Evolutionary conservation across 2,888 invertebrate genomes (phyloP).

Genomic region (Allacma fusca): DNA sequence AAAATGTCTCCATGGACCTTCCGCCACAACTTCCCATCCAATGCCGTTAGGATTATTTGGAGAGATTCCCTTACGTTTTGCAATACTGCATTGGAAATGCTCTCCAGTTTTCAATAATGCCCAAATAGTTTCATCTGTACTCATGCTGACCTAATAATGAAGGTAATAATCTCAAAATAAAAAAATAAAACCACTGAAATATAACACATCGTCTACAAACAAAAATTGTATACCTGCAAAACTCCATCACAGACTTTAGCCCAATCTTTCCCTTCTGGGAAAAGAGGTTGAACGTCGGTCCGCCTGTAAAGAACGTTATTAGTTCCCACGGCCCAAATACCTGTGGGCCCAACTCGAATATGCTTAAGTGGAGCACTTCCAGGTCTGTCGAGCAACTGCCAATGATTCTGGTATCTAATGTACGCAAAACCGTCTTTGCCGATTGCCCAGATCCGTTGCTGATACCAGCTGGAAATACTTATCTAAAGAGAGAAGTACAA

Average conservation of each 20-base stretch:
- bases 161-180: too few relatives aligned
- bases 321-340: slow-evolving; percentile 77
- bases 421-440: slow-evolving; percentile 86
- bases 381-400: slow-evolving; percentile 71
- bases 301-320: slow-evolving; percentile 78
- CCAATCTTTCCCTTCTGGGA: slow-evolving; percentile 87
- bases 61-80: slow-evolving; percentile 77
- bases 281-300: slow-evolving; percentile 76
- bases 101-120: slow-evolving; percentile 72
- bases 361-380: slow-evolving; percentile 73
- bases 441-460: slow-evolving; percentile 81
- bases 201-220: slow-evolving; percentile 19
- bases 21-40: slow-evolving; percentile 70
- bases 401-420: slow-evolving; percentile 59
- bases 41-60: slow-evolving; percentile 76
- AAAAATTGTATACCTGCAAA: slow-evolving; percentile 61
- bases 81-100: slow-evolving; percentile 70
- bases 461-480: slow-evolving; percentile 77
- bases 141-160: slow-evolving; percentile 48
- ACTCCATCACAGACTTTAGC: slow-evolving; percentile 63
- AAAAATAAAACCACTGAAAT: not conserved
- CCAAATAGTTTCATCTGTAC: slow-evolving; percentile 73
- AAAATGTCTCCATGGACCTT: slow-evolving; percentile 57
- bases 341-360: slow-evolving; percentile 75
- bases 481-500: slow-evolving; percentile 60